phyloP scores from a whole-genome alignment of 2,113 vertebrate genomes.

The Myotis yumanensis region DNA sequence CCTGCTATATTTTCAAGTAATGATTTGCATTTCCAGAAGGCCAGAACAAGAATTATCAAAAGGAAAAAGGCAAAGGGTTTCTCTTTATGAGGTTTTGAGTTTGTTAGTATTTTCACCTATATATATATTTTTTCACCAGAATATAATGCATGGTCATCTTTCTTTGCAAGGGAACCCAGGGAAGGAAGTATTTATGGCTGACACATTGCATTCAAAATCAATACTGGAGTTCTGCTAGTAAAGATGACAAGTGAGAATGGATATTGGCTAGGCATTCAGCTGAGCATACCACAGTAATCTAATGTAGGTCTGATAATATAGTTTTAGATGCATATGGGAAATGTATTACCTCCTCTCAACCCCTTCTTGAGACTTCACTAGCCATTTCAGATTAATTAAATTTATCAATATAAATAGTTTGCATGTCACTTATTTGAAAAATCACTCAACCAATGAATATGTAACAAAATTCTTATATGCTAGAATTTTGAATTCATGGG shows the following conservation, averaged over 20 bases:
- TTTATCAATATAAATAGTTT: not conserved
- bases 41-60: not conserved
- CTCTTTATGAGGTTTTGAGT: not conserved
- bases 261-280: not conserved
- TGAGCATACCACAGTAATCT: not conserved
- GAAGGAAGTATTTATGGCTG: not conserved
- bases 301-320: not conserved
- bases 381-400: not conserved
- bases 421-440: not conserved
- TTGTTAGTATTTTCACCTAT: not conserved
- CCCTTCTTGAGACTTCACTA: not conserved
- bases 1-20: not conserved
- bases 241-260: not conserved
- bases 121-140: not conserved
- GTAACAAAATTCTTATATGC: not conserved
- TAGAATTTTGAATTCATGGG: not conserved
- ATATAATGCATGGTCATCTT: not conserved
- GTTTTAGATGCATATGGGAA: not conserved
- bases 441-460: not conserved
- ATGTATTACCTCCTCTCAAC: not conserved
- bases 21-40: not conserved
- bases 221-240: not conserved
- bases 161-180: not conserved
- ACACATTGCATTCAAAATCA: not conserved
- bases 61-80: not conserved